Evolutionary conservation across 2,888 invertebrate genomes (phyloP).

Genomic region (Philereme transversata): DNA sequence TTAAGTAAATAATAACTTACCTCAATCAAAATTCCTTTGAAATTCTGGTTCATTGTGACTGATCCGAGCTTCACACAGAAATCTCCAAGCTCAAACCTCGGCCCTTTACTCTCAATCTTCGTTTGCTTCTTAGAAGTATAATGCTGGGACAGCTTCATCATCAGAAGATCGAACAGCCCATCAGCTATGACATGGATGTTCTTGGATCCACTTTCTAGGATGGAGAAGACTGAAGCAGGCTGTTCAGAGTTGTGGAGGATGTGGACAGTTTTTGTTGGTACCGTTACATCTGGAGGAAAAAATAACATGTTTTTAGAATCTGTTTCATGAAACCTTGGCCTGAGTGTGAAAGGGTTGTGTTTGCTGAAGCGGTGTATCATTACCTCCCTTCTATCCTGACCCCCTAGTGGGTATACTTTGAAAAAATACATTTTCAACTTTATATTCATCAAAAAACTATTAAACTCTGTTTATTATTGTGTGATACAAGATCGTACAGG

Average conservation of each 20-base stretch:
- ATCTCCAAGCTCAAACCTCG: constrained; percentile 93
- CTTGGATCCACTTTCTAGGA: constrained; percentile 94
- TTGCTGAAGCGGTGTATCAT: too few species aligned
- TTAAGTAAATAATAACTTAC: constrained; percentile 64
- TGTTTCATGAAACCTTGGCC: too few species aligned
- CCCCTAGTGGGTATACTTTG: too few species aligned
- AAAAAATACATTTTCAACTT: too few species aligned
- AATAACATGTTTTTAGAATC: too few species aligned
- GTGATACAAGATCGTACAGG: too few species aligned
- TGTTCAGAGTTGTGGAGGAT: constrained; percentile 98
- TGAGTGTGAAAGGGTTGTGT: too few species aligned
- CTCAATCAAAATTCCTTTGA: constrained; percentile 97
- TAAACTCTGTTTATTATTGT: too few species aligned
- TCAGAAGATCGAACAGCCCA: constrained; percentile 94
- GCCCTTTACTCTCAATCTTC: constrained; percentile 95
- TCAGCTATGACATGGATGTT: constrained; percentile 95
- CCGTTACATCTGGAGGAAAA: constrained; percentile 62
- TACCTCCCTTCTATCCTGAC: too few species aligned
- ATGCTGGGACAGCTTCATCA: constrained; percentile 94
- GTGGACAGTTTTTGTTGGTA: constrained; percentile 92
- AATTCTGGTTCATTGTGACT: constrained; percentile 95
- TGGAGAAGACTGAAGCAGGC: constrained; percentile 96
- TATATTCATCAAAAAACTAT: too few species aligned
- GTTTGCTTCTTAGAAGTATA: constrained; percentile 96
- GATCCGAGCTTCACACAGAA: constrained; percentile 97